Evolutionary conservation across 1,140 invertebrate species (phyloP).

Genomic region (Aplysia californica): DNA sequence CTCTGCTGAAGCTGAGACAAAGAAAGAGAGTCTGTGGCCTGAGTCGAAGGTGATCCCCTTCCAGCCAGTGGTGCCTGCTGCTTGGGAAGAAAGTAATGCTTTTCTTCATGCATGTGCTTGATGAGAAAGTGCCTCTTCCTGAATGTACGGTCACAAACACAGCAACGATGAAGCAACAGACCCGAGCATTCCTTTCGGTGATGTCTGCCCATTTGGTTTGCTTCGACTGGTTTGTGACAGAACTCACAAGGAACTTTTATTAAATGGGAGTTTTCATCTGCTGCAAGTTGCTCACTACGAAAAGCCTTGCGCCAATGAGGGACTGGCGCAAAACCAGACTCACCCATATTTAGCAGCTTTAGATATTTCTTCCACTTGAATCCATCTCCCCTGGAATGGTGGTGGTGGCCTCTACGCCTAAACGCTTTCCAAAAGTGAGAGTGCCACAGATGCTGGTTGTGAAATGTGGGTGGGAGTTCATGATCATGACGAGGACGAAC

Average conservation of each 20-base stretch:
- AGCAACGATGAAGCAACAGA: not conserved
- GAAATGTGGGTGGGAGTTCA: not conserved
- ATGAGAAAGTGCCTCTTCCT: slow-evolving; percentile 15
- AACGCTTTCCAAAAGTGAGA: not conserved
- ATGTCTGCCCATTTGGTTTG: not conserved
- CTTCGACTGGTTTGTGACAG: slow-evolving; percentile 19
- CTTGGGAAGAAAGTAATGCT: not conserved
- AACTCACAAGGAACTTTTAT: slow-evolving; percentile 27
- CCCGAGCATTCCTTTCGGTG: slow-evolving; percentile 13
- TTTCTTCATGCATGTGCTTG: slow-evolving; percentile 16
- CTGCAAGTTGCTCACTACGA: not conserved
- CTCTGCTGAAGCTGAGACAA: not conserved
- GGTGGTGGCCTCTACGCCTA: not conserved
- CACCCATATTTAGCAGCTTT: slow-evolving; percentile 10
- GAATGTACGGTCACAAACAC: slow-evolving; percentile 21
- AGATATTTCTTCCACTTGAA: slow-evolving; percentile 27
- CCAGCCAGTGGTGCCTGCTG: not conserved
- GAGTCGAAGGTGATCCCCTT: not conserved
- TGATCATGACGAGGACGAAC: slow-evolving; percentile 13
- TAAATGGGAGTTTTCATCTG: not conserved
- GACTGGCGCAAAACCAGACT: not conserved
- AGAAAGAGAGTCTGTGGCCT: not conserved
- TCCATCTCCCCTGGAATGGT: not conserved
- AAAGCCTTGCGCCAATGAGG: not conserved
- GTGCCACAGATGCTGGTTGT: not conserved